A percentile compares a stretch with the other conserved stretches of the same genome.
Evolutionary conservation across 1,140 invertebrate species (phyloP).

Genomic region (Anastrepha ludens): DNA sequence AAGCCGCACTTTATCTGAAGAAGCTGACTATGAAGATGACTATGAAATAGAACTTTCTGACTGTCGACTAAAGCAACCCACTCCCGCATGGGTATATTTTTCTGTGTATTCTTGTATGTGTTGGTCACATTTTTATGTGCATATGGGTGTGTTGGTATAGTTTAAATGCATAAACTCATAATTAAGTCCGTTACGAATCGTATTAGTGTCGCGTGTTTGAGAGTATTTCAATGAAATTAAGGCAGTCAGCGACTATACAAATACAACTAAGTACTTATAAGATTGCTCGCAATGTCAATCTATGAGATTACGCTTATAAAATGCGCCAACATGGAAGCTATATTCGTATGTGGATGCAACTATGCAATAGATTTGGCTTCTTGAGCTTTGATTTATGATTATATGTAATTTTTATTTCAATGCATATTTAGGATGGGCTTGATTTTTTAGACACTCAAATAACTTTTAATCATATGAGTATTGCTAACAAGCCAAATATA

Average conservation of each 20-base stretch:
- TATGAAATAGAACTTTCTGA: no score
- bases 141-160: background rate
- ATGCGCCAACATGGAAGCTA: background rate
- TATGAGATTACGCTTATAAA: background rate
- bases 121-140: background rate
- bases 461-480: no score
- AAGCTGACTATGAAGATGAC: no score
- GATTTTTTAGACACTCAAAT: no score
- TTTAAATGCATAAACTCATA: constrained; percentile 32
- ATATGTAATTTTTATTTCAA: no score
- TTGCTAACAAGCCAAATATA: no score
- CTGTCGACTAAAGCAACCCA: no score
- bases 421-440: no score
- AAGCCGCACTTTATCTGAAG: no score
- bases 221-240: constrained; percentile 30
- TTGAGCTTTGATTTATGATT: no score
- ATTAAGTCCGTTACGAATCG: constrained; percentile 41
- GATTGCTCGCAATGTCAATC: background rate
- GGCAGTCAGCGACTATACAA: background rate
- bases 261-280: background rate
- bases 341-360: background rate
- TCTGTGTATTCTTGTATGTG: background rate
- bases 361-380: no score
- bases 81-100: background rate
- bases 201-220: constrained; percentile 26